Percentiles rank a stretch among this genome's conserved stretches.
Conservation (phyloP, 2,797 vertebrate genomes). For the Catharus ustulatus region DNA sequence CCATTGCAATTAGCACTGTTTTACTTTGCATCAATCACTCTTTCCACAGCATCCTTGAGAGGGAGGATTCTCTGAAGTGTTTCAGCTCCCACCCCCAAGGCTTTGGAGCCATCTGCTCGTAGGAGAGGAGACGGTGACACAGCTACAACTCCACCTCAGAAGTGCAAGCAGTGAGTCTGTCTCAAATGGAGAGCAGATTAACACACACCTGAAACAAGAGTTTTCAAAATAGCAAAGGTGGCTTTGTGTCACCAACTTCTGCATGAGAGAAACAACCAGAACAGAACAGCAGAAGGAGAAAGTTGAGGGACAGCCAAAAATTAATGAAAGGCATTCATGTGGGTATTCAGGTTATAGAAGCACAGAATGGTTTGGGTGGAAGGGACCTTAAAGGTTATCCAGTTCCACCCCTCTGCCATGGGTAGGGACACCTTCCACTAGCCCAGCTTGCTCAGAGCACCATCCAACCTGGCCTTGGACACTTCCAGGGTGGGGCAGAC, state of each 20-base stretch:
- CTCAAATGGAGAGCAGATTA: background rate
- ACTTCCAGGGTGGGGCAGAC: background rate
- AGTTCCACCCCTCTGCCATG: accelerated
- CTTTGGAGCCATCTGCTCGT: conserved; percentile 35
- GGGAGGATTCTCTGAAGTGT: conserved; percentile 13
- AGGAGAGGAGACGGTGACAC: background rate
- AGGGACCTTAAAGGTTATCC: background rate
- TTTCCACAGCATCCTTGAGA: conserved; percentile 13
- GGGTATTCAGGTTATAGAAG: background rate
- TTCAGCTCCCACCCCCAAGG: background rate
- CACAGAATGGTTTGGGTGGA: background rate
- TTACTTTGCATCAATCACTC: conserved; percentile 66
- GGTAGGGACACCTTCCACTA: background rate
- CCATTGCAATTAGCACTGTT: conserved; percentile 67
- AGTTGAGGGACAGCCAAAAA: background rate
- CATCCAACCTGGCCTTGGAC: background rate
- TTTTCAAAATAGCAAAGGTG: background rate
- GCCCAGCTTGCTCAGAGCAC: background rate
- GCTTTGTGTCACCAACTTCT: background rate
- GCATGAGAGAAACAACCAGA: background rate
- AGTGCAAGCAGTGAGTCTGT: background rate
- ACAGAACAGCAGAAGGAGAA: background rate
- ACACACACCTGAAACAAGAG: background rate
- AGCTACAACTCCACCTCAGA: background rate
- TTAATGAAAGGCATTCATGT: background rate